Percentiles rank a stretch among this genome's conserved stretches.
Evolutionary conservation across 2,797 vertebrate genomes (phyloP).

Genomic region (Muscicapa striata): DNA sequence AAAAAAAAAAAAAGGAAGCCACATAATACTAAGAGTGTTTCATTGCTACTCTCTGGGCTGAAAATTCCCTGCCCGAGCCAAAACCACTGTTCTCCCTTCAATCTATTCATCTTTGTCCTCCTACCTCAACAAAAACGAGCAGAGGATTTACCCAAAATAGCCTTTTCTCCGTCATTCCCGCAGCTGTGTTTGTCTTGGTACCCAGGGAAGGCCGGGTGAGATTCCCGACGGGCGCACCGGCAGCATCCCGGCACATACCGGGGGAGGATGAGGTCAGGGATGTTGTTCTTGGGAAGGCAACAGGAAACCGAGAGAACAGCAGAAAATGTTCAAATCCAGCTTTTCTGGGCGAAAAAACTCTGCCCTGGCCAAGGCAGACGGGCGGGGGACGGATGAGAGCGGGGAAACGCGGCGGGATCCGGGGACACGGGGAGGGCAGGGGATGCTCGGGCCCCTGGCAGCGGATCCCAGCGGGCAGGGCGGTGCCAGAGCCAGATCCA

Average conservation of each 20-base stretch:
- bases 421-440: not conserved
- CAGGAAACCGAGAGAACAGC: slow-evolving; percentile 56
- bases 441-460: not conserved
- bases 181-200: slow-evolving; percentile 40
- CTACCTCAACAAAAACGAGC: not conserved
- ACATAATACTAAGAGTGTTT: not conserved
- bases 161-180: not conserved
- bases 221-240: not conserved
- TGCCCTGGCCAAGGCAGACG: not conserved
- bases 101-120: slow-evolving; percentile 24
- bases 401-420: not conserved
- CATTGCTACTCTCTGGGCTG: not conserved
- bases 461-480: not conserved
- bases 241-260: not conserved
- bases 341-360: slow-evolving; percentile 34
- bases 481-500: not conserved
- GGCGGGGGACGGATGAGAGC: slow-evolving; percentile 6
- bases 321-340: slow-evolving; percentile 43
- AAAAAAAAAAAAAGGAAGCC: no score
- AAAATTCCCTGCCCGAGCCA: not conserved
- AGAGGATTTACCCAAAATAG: slow-evolving; percentile 17
- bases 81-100: not conserved
- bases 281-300: slow-evolving; percentile 63
- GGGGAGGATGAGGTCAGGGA: slow-evolving; percentile 57
- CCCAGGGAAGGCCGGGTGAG: not conserved